Evolutionary conservation across 2,888 invertebrate species (phyloP).

Genomic region (Agrochola lychnidis): DNA sequence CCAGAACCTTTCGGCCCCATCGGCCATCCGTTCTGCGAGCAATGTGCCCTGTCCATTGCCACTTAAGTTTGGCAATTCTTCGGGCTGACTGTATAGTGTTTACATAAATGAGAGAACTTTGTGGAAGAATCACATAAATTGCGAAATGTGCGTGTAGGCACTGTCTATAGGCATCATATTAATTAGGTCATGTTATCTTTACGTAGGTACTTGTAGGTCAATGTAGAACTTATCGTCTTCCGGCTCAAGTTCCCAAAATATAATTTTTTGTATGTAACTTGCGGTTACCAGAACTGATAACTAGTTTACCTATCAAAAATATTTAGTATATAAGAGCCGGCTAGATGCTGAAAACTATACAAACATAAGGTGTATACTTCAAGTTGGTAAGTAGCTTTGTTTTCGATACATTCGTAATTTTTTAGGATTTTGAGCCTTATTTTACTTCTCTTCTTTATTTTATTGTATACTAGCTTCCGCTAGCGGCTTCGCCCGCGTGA

Average conservation of each 20-base stretch:
- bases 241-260: not conserved
- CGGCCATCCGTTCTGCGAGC: too few relatives aligned
- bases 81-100: too few relatives aligned
- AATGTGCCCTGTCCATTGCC: too few relatives aligned
- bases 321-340: conserved; percentile 6
- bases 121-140: not conserved
- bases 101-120: not conserved
- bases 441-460: not conserved
- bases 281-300: conserved; percentile 21
- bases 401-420: not conserved
- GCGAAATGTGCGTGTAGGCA: too few relatives aligned
- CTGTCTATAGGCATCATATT: not conserved
- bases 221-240: conserved; percentile 12
- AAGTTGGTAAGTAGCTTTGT: conserved; percentile 7
- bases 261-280: not conserved
- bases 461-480: not conserved
- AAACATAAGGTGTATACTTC: not conserved
- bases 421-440: not conserved
- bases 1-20: too few relatives aligned
- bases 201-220: not conserved
- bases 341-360: not conserved
- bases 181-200: conserved; percentile 78
- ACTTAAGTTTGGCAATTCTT: too few relatives aligned
- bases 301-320: not conserved
- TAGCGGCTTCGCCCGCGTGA: too few relatives aligned